Conservation (phyloP, 2,888 invertebrate species). For the Ennomos quercinarius region DNA sequence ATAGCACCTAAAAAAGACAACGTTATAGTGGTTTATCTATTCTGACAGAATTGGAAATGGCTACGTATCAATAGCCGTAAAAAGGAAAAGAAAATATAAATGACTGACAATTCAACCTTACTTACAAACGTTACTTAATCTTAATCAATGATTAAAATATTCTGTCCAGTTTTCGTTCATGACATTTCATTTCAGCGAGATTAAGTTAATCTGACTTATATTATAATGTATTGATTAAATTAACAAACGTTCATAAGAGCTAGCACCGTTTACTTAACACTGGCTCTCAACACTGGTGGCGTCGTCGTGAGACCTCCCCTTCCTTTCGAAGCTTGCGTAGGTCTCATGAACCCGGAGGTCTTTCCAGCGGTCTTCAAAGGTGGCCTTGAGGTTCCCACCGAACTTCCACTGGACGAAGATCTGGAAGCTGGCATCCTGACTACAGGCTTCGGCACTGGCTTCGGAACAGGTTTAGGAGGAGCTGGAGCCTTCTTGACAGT, state of each 20-base stretch:
- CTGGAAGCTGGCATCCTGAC: constrained; percentile 77
- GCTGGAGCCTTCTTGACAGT: constrained; percentile 91
- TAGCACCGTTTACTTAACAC: constrained; percentile 59
- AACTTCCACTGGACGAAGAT: constrained; percentile 79
- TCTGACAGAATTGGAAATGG: too few species aligned
- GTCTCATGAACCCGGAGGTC: constrained; percentile 92
- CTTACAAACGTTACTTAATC: too few species aligned
- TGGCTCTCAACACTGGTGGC: constrained; percentile 63
- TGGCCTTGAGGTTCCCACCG: constrained; percentile 78
- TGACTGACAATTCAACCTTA: too few species aligned
- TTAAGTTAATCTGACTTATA: too few species aligned
- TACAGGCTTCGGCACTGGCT: constrained; percentile 77
- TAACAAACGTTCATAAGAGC: too few species aligned
- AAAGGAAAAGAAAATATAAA: too few species aligned
- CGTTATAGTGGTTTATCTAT: too few species aligned
- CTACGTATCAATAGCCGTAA: too few species aligned
- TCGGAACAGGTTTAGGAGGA: constrained; percentile 69
- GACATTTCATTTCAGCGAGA: too few species aligned
- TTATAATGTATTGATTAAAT: too few species aligned
- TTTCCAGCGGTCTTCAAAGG: constrained; percentile 68
- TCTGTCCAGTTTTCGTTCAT: too few species aligned
- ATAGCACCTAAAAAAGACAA: constrained; percentile 11
- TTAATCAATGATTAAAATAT: too few species aligned
- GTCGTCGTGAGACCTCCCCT: constrained; percentile 79
- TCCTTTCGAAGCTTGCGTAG: constrained; percentile 93